Conservation (phyloP, 2,888 invertebrate genomes). For the Adelognathus sp. region DNA sequence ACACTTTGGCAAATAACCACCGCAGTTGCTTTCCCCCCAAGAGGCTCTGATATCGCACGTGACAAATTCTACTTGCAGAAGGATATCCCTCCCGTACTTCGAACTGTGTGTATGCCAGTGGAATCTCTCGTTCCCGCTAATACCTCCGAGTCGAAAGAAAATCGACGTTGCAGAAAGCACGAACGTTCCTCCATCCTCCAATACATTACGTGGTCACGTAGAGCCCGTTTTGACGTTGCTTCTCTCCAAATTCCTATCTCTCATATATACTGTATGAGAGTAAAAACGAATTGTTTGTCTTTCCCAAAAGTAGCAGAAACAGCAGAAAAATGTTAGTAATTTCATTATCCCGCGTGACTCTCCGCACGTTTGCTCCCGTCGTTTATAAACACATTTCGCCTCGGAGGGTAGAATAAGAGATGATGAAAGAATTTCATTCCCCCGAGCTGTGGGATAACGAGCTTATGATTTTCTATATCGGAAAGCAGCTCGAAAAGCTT, state of each 20-base stretch:
- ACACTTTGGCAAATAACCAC: conserved; percentile 22
- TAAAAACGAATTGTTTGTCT: too few relatives aligned
- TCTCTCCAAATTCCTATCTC: not conserved
- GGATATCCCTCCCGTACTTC: not conserved
- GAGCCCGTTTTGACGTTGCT: conserved; percentile 38
- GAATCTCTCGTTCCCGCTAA: conserved; percentile 24
- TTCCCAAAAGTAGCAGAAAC: conserved; percentile 2
- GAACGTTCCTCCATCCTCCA: conserved; percentile 4
- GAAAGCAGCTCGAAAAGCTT: conserved; percentile 19
- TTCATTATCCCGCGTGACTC: conserved; percentile 18
- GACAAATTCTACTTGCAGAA: conserved; percentile 46
- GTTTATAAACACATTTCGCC: conserved; percentile 27
- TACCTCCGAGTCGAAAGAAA: conserved; percentile 23
- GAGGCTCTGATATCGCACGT: conserved; percentile 38
- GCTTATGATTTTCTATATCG: conserved; percentile 46
- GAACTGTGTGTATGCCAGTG: not conserved
- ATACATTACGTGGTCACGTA: conserved; percentile 39
- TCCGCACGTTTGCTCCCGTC: not conserved
- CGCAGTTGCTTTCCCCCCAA: conserved; percentile 22
- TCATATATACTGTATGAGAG: too few relatives aligned
- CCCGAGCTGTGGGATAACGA: conserved; percentile 36
- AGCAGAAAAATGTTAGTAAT: conserved; percentile 20
- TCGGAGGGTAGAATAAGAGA: not conserved
- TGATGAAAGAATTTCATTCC: conserved; percentile 31
- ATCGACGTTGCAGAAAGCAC: conserved; percentile 39